These are phyloP conservation scores for Gallinago jamesoni DNA, from an alignment of 2,113 vertebrate species.

Conservation along the genomic window DNA sequence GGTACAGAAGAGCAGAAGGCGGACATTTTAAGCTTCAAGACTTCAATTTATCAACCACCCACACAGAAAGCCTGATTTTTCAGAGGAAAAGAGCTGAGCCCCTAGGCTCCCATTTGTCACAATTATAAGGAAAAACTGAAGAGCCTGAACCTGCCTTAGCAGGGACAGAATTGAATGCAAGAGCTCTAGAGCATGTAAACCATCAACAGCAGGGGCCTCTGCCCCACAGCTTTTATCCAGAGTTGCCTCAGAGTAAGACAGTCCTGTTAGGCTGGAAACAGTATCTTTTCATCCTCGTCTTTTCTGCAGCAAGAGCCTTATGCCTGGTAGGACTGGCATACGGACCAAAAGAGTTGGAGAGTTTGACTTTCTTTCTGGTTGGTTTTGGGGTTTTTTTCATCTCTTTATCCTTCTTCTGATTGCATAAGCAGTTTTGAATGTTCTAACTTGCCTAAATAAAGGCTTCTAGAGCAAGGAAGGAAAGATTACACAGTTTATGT, in stretches of 20 bases:
- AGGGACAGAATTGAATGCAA: neutral
- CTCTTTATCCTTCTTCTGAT: neutral
- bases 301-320: neutral
- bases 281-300: neutral
- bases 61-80: neutral
- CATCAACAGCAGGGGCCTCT: neutral
- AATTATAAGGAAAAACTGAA: slow-evolving; percentile 11
- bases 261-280: neutral
- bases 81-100: neutral
- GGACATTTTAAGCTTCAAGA: neutral
- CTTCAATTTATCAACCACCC: slow-evolving; percentile 9
- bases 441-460: neutral
- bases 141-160: neutral
- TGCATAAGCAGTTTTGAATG: neutral
- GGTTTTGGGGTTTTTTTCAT: too few species aligned
- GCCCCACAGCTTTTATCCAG: neutral
- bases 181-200: neutral
- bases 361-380: neutral
- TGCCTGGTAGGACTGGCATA: neutral
- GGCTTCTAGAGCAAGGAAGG: neutral
- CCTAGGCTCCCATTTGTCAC: slow-evolving; percentile 23
- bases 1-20: neutral
- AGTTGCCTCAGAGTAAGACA: neutral
- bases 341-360: neutral
- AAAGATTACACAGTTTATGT: neutral